These are phyloP conservation scores for Tuberolachnus salignus DNA, from an alignment of 2,888 invertebrate species.

Conservation along the genomic window DNA sequence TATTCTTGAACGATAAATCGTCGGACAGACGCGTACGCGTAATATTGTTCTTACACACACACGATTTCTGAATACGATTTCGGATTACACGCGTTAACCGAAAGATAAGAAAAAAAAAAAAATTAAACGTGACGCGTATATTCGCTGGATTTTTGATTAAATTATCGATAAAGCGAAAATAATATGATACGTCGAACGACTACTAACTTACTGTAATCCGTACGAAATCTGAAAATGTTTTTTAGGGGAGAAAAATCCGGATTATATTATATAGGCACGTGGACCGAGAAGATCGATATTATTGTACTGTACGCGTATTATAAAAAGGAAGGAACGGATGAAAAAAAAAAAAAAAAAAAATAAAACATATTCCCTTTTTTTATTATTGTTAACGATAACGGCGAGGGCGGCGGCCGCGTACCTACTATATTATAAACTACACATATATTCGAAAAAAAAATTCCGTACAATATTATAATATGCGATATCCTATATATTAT, in stretches of 20 bases:
- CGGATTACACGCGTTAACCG: too few relatives aligned
- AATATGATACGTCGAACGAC: neutral
- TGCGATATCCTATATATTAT: neutral
- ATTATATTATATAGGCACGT: slow-evolving; percentile 31
- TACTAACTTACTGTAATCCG: slow-evolving; percentile 35
- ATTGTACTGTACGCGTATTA: neutral
- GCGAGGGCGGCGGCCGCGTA: too few relatives aligned
- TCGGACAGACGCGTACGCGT: too few relatives aligned
- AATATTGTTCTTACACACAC: neutral
- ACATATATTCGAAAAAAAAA: neutral
- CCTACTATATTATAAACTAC: too few relatives aligned
- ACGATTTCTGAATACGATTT: neutral
- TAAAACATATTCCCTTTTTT: neutral
- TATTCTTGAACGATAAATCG: too few relatives aligned
- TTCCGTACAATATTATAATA: neutral
- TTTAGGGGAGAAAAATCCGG: slow-evolving; percentile 38
- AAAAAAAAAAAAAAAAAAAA: too few relatives aligned
- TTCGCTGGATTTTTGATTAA: too few relatives aligned
- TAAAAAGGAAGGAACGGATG: too few relatives aligned
- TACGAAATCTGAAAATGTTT: slow-evolving; percentile 11
- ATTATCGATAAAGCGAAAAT: neutral
- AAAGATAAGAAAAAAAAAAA: too few relatives aligned
- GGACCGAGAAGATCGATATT: slow-evolving; percentile 26
- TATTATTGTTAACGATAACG: too few relatives aligned
- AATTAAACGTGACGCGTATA: neutral